Conservation (phyloP, 2,797 vertebrate genomes). For the Petrocephalus schoutedeni region DNA sequence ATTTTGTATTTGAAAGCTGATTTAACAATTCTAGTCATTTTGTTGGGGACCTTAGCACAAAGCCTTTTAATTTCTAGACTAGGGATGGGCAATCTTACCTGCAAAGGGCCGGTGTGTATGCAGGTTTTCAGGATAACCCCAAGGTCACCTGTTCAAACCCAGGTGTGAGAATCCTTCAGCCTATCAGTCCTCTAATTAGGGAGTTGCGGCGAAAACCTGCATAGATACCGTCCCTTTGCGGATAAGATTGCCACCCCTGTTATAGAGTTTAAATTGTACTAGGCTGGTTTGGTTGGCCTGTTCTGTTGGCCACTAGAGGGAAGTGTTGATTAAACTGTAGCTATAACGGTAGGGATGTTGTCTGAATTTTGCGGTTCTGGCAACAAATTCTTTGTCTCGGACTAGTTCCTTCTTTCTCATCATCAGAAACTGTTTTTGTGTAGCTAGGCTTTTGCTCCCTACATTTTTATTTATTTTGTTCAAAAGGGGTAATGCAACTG, state of each 20-base stretch:
- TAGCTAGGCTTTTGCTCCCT: background rate
- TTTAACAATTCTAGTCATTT: background rate
- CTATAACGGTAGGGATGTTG: background rate
- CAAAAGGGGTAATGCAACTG: background rate
- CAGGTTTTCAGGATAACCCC: too few relatives aligned
- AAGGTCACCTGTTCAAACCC: too few relatives aligned
- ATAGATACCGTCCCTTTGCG: too few relatives aligned
- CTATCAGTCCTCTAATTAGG: too few relatives aligned
- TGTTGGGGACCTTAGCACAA: background rate
- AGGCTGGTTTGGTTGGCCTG: background rate
- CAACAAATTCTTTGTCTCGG: background rate
- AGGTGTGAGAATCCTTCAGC: too few relatives aligned
- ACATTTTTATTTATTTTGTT: background rate
- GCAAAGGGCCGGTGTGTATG: too few relatives aligned
- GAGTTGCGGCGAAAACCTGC: too few relatives aligned
- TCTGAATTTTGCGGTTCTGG: background rate
- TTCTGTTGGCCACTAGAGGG: constrained; percentile 47
- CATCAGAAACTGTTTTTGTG: background rate
- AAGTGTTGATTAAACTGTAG: constrained; percentile 16
- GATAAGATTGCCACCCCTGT: too few relatives aligned
- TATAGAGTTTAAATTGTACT: background rate
- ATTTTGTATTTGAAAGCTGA: background rate
- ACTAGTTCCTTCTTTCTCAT: background rate
- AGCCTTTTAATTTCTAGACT: background rate
- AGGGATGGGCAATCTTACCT: too few relatives aligned